phyloP scores from a whole-genome alignment of 1,140 invertebrate genomes.

The Diachasma alloeum region DNA sequence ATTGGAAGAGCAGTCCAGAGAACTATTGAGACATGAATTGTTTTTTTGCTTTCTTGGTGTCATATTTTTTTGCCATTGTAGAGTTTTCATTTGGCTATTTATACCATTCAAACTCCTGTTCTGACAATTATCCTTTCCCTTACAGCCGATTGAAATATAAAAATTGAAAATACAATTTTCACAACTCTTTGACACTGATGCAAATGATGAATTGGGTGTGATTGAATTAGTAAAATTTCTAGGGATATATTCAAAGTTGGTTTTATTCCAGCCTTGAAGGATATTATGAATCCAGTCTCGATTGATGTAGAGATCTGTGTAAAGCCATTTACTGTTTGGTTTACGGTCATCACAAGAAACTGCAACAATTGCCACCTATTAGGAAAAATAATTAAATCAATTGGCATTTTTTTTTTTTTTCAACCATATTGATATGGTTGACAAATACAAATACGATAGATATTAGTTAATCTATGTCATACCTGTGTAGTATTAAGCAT shows the following conservation, averaged over 20 bases:
- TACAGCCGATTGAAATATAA: conserved; percentile 27
- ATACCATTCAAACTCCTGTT: neutral
- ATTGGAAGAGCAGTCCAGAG: neutral
- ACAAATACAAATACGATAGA: too few relatives aligned
- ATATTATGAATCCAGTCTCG: conserved; percentile 33
- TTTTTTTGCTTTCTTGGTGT: neutral
- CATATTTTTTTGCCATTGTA: neutral
- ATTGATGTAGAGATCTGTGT: conserved; percentile 38
- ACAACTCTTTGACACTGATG: conserved; percentile 11
- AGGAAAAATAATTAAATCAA: neutral
- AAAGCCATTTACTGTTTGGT: conserved; percentile 21
- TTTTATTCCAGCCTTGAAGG: conserved; percentile 24
- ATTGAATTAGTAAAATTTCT: neutral
- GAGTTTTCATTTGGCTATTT: neutral
- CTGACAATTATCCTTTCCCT: conserved; percentile 20
- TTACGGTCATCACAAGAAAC: conserved; percentile 42
- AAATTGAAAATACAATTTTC: conserved; percentile 41
- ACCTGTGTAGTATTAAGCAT: conserved; percentile 38
- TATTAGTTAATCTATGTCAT: too few relatives aligned
- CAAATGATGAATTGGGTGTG: neutral
- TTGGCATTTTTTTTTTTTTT: too few relatives aligned
- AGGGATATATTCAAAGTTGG: neutral
- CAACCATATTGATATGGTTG: too few relatives aligned
- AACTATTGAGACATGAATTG: neutral
- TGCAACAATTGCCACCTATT: conserved; percentile 30